Evolutionary conservation across 2,113 vertebrate species (phyloP).

Genomic region (pig (Sus scrofa)): DNA sequence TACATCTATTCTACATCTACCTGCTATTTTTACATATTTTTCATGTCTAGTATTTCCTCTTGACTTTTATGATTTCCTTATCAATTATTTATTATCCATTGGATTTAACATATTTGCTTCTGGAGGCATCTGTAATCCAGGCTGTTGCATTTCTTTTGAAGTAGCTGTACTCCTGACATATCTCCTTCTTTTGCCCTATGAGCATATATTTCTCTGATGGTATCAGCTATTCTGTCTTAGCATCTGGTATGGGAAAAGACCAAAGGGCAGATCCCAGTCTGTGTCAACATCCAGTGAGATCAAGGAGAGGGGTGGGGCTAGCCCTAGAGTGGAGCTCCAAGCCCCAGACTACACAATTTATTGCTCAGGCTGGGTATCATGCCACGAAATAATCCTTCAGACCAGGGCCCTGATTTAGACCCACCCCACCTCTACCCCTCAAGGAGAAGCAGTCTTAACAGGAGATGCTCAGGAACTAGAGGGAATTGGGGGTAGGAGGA

Average conservation of each 20-base stretch:
- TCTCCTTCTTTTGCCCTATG: slow-evolving; percentile 13
- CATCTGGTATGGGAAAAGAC: background rate
- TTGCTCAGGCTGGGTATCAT: background rate
- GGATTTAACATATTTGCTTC: slow-evolving; percentile 28
- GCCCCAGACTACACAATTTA: background rate
- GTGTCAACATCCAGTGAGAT: background rate
- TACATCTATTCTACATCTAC: background rate
- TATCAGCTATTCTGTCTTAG: slow-evolving; percentile 38
- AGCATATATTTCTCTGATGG: slow-evolving; percentile 47
- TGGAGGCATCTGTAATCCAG: background rate
- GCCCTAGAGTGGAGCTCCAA: background rate
- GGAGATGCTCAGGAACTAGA: background rate
- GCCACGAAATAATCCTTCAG: background rate
- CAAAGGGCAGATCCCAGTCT: slow-evolving; percentile 1
- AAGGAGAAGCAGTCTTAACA: slow-evolving; percentile 28
- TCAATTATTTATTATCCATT: background rate
- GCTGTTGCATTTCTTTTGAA: slow-evolving; percentile 47
- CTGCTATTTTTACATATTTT: background rate
- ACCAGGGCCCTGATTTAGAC: background rate
- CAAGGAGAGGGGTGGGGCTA: background rate
- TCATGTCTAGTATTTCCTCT: slow-evolving; percentile 8
- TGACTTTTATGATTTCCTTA: background rate
- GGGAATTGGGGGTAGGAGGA: background rate
- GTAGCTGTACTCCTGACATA: background rate
- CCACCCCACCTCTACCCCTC: background rate